These are phyloP conservation scores for Callospermophilus lateralis DNA, from an alignment of 2,113 vertebrate species.

Conservation along the genomic window DNA sequence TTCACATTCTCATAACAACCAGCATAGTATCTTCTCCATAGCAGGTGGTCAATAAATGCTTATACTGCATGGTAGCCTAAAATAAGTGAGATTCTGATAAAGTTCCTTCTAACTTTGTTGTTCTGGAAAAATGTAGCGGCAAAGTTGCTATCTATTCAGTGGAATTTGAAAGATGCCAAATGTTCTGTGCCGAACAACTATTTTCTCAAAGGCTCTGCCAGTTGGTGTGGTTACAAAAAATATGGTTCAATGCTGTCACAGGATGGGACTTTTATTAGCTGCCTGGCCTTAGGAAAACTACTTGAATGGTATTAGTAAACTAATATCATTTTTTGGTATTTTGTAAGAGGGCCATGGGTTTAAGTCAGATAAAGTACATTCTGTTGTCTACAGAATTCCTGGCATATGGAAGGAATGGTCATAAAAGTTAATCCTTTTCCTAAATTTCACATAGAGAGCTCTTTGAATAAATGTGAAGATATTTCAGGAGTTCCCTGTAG, in stretches of 20 bases:
- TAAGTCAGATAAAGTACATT: slow-evolving; percentile 42
- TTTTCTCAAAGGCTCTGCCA: slow-evolving; percentile 37
- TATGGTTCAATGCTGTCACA: not conserved
- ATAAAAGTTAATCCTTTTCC: slow-evolving; percentile 26
- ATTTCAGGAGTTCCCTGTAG: not conserved
- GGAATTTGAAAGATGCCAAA: slow-evolving; percentile 33
- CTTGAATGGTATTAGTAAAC: slow-evolving; percentile 16
- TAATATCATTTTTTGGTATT: not conserved
- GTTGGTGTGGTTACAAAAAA: not conserved
- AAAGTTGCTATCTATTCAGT: not conserved
- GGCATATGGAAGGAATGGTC: not conserved
- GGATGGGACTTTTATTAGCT: not conserved
- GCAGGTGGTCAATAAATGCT: not conserved
- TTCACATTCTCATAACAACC: not conserved
- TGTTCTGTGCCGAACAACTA: not conserved
- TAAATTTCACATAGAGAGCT: slow-evolving; percentile 5
- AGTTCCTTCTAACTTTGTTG: slow-evolving; percentile 14
- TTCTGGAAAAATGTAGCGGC: not conserved
- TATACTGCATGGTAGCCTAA: not conserved
- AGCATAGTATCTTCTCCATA: not conserved
- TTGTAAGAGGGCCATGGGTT: slow-evolving; percentile 14
- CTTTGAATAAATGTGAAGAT: slow-evolving; percentile 31
- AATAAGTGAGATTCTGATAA: not conserved
- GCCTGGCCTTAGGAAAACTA: not conserved
- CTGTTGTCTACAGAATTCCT: not conserved